Evolutionary conservation across 2,113 vertebrate species (phyloP).

Genomic region (Microtus ochrogaster): DNA sequence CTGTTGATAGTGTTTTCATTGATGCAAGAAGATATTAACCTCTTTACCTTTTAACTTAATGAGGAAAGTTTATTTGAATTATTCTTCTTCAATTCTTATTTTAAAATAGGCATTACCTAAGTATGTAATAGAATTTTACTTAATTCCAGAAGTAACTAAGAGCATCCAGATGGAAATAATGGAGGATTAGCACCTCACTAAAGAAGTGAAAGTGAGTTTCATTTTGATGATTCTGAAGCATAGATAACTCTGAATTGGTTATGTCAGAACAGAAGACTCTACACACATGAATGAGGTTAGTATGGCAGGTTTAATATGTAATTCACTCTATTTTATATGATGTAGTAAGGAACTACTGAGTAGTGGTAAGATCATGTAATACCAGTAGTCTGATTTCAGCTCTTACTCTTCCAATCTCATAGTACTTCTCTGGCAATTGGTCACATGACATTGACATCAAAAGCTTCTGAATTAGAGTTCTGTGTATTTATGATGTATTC

Average conservation of each 20-base stretch:
- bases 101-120: background rate
- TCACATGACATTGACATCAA: background rate
- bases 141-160: background rate
- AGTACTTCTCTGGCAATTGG: background rate
- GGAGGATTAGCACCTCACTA: background rate
- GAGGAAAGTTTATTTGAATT: background rate
- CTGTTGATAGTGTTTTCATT: background rate
- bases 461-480: background rate
- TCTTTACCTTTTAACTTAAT: background rate
- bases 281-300: background rate
- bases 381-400: accelerated
- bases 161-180: background rate
- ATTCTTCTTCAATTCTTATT: background rate
- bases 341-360: accelerated
- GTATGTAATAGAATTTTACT: background rate
- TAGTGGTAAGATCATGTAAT: accelerated
- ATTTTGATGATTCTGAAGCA: background rate
- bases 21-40: background rate
- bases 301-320: background rate
- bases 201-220: background rate
- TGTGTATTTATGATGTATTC: too few species aligned
- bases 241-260: background rate
- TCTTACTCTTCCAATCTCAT: background rate
- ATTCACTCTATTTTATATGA: background rate
- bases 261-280: background rate